phyloP scores from a whole-genome alignment of 1,140 invertebrate genomes.

The Reticulitermes speratus region DNA sequence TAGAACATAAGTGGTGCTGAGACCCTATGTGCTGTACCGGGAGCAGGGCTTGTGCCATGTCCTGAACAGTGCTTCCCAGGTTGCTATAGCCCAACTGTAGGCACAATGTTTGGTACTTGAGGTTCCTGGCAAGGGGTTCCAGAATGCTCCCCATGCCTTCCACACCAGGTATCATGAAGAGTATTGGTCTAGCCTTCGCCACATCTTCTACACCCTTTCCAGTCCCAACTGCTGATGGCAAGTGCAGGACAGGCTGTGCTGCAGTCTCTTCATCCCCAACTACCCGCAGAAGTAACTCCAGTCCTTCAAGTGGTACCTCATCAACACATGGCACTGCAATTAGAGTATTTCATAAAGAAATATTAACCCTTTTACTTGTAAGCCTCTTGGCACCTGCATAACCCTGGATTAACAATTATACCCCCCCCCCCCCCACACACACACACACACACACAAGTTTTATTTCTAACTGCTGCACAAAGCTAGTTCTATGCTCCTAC shows the following conservation, averaged over 20 bases:
- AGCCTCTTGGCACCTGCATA: neutral
- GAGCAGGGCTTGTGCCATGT: slow-evolving; percentile 3
- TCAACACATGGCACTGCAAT: neutral
- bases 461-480: no score
- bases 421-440: no score
- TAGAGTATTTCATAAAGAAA: neutral
- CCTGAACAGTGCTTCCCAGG: neutral
- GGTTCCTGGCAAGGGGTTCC: slow-evolving; percentile 56
- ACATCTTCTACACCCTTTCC: slow-evolving; percentile 44
- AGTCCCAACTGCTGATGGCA: slow-evolving; percentile 47
- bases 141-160: slow-evolving; percentile 68
- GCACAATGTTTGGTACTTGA: slow-evolving; percentile 64
- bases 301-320: neutral
- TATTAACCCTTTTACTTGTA: neutral
- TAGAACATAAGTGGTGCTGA: no score
- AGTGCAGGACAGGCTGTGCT: slow-evolving; percentile 48
- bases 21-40: neutral
- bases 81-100: slow-evolving; percentile 60
- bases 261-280: slow-evolving; percentile 55
- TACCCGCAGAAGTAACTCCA: slow-evolving; percentile 54
- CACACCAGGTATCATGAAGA: slow-evolving; percentile 78
- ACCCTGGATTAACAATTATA: no score
- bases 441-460: no score
- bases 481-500: no score
- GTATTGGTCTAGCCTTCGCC: slow-evolving; percentile 41